Evolutionary conservation across 2,113 vertebrate genomes (phyloP).

Genomic region (Anas platyrhynchos): DNA sequence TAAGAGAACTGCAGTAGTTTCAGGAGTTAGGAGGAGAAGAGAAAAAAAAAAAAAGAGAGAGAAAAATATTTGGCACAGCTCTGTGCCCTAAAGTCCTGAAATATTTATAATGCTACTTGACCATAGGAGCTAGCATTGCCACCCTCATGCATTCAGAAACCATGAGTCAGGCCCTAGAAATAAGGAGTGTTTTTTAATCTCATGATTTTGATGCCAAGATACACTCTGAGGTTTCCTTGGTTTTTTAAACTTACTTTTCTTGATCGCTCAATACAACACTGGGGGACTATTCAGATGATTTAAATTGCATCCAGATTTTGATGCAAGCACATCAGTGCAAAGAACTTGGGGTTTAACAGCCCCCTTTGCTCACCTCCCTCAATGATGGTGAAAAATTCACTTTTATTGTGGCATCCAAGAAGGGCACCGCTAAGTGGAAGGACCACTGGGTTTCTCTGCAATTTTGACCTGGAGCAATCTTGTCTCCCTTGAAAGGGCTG

Average conservation of each 20-base stretch:
- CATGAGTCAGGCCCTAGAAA: conserved; percentile 48
- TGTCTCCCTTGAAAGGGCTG: not conserved
- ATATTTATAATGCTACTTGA: conserved; percentile 54
- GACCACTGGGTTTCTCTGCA: not conserved
- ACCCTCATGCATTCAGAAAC: conserved; percentile 56
- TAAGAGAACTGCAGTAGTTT: not conserved
- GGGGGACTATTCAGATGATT: not conserved
- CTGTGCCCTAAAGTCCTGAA: conserved; percentile 14
- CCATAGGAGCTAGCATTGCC: not conserved
- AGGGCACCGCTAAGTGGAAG: not conserved
- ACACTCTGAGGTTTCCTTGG: not conserved
- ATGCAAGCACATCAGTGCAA: not conserved
- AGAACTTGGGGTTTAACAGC: not conserved
- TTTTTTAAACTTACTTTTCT: not conserved
- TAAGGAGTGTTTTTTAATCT: conserved; percentile 39
- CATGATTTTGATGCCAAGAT: conserved; percentile 17
- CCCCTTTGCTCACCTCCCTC: accelerated
- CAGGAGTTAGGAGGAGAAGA: not conserved
- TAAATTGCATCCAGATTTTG: not conserved
- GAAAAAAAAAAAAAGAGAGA: not conserved
- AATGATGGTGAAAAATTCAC: not conserved
- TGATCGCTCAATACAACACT: not conserved
- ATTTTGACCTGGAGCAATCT: accelerated
- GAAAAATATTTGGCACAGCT: conserved; percentile 21
- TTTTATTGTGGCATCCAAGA: not conserved